Conservation (phyloP, 1,140 invertebrate genomes). For the Drosophila arawakana region DNA sequence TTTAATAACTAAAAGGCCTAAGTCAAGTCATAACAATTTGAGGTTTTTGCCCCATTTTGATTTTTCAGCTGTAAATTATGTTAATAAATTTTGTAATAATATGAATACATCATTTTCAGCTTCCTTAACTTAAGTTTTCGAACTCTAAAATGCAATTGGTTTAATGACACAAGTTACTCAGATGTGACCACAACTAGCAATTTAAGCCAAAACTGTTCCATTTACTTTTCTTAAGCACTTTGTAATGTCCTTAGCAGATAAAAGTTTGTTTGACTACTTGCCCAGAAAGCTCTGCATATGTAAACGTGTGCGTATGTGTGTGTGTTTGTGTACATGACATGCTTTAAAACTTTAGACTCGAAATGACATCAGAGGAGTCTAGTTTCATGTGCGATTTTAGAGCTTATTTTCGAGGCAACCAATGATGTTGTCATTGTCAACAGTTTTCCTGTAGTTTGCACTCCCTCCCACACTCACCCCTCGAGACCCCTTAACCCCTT, state of each 20-base stretch:
- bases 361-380: constrained; percentile 18
- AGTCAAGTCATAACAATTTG: too few species aligned
- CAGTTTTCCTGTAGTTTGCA: not conserved
- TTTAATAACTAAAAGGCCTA: too few species aligned
- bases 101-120: not conserved
- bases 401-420: constrained; percentile 23
- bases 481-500: not conserved
- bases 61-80: too few species aligned
- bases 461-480: not conserved
- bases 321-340: constrained; percentile 3
- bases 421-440: constrained; percentile 47
- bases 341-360: constrained; percentile 8
- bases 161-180: constrained; percentile 11
- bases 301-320: too few species aligned
- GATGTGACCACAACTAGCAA: not conserved
- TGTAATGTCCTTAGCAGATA: constrained; percentile 6
- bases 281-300: not conserved
- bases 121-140: not conserved
- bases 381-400: constrained; percentile 18
- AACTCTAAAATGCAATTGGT: not conserved
- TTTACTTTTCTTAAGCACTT: constrained; percentile 11
- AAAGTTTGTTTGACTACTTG: constrained; percentile 13
- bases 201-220: constrained; percentile 12
- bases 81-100: too few species aligned
- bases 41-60: too few species aligned